Evolutionary conservation across 2,888 invertebrate species (phyloP).

Genomic region (Timema cristinae): DNA sequence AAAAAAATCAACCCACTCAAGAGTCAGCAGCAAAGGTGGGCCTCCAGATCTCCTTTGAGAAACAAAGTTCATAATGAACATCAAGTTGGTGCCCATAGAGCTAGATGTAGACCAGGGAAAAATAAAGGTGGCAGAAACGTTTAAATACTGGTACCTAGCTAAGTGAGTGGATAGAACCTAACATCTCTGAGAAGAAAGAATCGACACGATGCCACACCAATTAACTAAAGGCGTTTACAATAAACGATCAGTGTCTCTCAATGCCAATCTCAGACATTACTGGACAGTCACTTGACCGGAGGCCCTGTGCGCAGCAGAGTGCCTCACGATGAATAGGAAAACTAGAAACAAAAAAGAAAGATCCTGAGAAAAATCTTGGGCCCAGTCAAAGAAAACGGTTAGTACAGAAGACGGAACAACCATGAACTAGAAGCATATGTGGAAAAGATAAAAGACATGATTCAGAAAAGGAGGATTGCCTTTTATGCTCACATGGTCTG

Average conservation of each 20-base stretch:
- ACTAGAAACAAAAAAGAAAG: no score
- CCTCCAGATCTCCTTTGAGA: neutral
- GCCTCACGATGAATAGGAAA: no score
- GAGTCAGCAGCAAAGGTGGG: neutral
- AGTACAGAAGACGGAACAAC: neutral
- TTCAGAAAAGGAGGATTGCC: constrained; percentile 4
- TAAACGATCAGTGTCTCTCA: constrained; percentile 15
- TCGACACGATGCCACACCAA: neutral
- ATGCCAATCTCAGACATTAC: constrained; percentile 16
- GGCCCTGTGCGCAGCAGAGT: neutral
- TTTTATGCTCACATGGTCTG: neutral
- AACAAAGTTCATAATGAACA: no score
- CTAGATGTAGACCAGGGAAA: no score
- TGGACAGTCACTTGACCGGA: neutral
- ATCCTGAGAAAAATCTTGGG: no score
- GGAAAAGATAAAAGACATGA: constrained; percentile 15
- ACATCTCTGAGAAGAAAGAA: constrained; percentile 6
- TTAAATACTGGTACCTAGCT: constrained; percentile 18
- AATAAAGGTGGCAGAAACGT: neutral
- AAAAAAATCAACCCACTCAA: constrained; percentile 12
- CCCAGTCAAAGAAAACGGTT: constrained; percentile 6
- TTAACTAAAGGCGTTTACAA: constrained; percentile 11
- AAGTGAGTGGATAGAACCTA: neutral
- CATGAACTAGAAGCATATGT: neutral
- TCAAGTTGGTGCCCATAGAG: no score